Percentiles rank a stretch among this genome's conserved stretches.
phyloP scores from a whole-genome alignment of 2,797 vertebrate species.

The Hydrocynus forskahlii region DNA sequence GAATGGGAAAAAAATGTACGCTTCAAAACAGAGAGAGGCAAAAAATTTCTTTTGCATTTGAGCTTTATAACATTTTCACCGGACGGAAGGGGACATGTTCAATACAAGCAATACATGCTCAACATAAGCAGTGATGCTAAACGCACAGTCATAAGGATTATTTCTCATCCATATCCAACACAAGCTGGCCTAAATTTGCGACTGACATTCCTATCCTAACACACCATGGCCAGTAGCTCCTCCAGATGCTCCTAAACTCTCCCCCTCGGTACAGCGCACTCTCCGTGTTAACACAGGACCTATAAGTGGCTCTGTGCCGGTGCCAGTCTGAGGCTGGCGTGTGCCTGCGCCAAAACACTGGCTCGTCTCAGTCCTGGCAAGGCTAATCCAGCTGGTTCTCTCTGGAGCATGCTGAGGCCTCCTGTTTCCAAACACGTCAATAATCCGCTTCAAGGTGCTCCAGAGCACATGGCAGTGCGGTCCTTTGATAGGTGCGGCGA shows the following conservation, averaged over 20 bases:
- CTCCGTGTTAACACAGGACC: constrained; percentile 70
- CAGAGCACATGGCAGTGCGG: constrained; percentile 72
- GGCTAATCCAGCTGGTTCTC: constrained; percentile 75
- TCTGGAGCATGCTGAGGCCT: constrained; percentile 67
- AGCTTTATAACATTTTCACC: not conserved
- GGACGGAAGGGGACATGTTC: not conserved
- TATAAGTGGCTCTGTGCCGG: constrained; percentile 61
- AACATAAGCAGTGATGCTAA: not conserved
- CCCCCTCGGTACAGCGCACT: constrained; percentile 65
- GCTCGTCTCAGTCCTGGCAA: constrained; percentile 69
- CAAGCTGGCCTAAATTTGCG: constrained; percentile 32
- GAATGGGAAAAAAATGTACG: not conserved
- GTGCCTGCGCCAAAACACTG: constrained; percentile 58
- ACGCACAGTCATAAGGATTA: constrained; percentile 48
- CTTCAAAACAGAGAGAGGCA: not conserved
- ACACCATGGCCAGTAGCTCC: constrained; percentile 68
- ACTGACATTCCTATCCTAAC: constrained; percentile 67
- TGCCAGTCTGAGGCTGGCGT: constrained; percentile 71
- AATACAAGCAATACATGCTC: not conserved
- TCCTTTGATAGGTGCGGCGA: constrained; percentile 65
- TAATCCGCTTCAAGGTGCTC: constrained; percentile 66
- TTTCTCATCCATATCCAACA: constrained; percentile 26
- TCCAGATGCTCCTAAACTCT: constrained; percentile 71
- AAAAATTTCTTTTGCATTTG: not conserved
- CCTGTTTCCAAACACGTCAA: constrained; percentile 69